These are phyloP conservation scores for Tamias sibiricus DNA, from an alignment of 2,113 vertebrate species.

Conservation along the genomic window DNA sequence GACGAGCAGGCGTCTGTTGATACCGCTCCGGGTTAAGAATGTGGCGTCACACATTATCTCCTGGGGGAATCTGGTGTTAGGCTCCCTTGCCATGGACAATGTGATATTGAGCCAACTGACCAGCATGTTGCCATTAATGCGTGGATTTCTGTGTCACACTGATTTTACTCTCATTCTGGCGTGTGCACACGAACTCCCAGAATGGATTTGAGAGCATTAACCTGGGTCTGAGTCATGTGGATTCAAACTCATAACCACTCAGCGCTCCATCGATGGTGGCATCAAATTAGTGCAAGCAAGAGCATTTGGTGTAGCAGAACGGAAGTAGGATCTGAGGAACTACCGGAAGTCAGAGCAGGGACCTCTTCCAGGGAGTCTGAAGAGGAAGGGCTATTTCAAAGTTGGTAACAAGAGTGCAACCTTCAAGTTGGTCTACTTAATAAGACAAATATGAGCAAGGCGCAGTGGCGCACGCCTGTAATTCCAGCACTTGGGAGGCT, in stretches of 20 bases:
- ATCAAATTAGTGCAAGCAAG: background rate
- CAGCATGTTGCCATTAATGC: background rate
- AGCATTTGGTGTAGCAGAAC: conserved; percentile 55
- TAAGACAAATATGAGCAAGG: conserved; percentile 58
- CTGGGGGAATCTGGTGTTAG: background rate
- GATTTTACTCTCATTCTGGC: background rate
- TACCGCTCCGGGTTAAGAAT: background rate
- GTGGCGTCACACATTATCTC: background rate
- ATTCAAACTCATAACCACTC: conserved; percentile 50
- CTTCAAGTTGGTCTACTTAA: conserved; percentile 66
- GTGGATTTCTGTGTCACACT: background rate
- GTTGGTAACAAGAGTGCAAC: conserved; percentile 75
- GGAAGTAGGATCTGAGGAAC: conserved; percentile 70
- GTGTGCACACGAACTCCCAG: background rate
- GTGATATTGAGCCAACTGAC: background rate
- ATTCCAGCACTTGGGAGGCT: too few species aligned
- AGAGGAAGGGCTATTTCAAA: conserved; percentile 72
- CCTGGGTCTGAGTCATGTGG: conserved; percentile 44
- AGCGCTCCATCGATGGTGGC: background rate
- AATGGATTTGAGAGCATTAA: background rate
- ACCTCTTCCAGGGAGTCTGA: conserved; percentile 46
- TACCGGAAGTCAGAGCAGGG: conserved; percentile 68
- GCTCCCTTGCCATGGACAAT: fast-evolving
- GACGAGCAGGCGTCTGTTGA: background rate
- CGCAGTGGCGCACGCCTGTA: too few species aligned